Percentiles rank a stretch among this genome's conserved stretches.
Evolutionary conservation across 2,888 invertebrate species (phyloP).

Genomic region (Xylota segnis): DNA sequence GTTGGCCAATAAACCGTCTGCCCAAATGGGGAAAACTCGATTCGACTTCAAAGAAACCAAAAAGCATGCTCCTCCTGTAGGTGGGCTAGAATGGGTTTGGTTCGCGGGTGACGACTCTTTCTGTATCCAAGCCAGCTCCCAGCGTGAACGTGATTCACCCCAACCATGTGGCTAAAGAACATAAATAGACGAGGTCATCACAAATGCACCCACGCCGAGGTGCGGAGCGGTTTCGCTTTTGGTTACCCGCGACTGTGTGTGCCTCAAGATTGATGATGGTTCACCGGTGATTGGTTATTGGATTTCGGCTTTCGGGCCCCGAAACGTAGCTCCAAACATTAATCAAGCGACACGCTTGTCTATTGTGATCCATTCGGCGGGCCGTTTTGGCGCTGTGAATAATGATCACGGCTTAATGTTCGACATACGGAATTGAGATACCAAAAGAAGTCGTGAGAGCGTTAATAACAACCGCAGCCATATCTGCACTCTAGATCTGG

Average conservation of each 20-base stretch:
- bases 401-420: constrained; percentile 42
- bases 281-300: constrained; percentile 41
- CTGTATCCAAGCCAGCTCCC: not conserved
- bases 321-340: constrained; percentile 12
- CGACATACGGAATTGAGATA: constrained; percentile 61
- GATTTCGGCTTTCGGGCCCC: constrained; percentile 21
- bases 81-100: constrained; percentile 61
- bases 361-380: constrained; percentile 37
- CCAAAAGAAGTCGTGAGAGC: constrained; percentile 63
- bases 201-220: constrained; percentile 66
- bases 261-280: constrained; percentile 58
- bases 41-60: constrained; percentile 3
- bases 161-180: constrained; percentile 40
- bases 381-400: constrained; percentile 51
- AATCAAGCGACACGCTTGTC: constrained; percentile 43
- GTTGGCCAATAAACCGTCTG: constrained; percentile 26
- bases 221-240: constrained; percentile 45
- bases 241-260: constrained; percentile 3
- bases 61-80: constrained; percentile 38
- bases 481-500: constrained; percentile 64
- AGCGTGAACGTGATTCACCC: constrained; percentile 54
- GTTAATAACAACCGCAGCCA: constrained; percentile 45
- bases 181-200: constrained; percentile 63
- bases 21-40: constrained; percentile 43
- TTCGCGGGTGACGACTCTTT: constrained; percentile 23